Evolutionary conservation across 2,888 invertebrate species (phyloP).

Genomic region (Orthosia gothica): DNA sequence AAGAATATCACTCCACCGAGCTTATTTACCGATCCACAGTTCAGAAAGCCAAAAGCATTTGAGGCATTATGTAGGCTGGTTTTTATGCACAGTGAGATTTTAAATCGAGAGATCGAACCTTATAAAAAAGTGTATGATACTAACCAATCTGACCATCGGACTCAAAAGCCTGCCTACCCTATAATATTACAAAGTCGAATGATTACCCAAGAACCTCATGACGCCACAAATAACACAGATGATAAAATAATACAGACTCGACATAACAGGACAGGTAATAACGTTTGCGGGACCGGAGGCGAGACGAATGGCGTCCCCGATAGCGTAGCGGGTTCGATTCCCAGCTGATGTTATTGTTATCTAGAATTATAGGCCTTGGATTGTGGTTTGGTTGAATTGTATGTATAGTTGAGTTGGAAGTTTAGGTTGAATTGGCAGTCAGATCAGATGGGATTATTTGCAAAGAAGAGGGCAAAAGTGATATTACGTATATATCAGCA

Average conservation of each 20-base stretch:
- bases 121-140: too few species aligned
- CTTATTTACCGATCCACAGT: too few species aligned
- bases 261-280: conserved; percentile 65
- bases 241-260: conserved; percentile 61
- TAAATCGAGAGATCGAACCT: too few species aligned
- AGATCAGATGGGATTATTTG: neutral
- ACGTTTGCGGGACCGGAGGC: conserved; percentile 58
- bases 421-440: neutral
- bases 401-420: neutral
- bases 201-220: conserved; percentile 3
- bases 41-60: too few species aligned
- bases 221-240: conserved; percentile 46
- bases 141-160: neutral
- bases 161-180: neutral
- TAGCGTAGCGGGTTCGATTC: conserved; percentile 59
- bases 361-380: conserved; percentile 43
- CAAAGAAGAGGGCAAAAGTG: too few species aligned
- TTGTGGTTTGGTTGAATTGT: conserved; percentile 39
- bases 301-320: conserved; percentile 62
- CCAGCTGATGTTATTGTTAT: conserved; percentile 60
- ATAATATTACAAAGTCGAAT: conserved; percentile 16
- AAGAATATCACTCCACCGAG: too few species aligned
- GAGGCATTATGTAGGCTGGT: too few species aligned
- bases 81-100: too few species aligned
- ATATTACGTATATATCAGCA: too few species aligned